Conservation (phyloP, 2,888 invertebrate genomes). For the Conomelus anceps region DNA sequence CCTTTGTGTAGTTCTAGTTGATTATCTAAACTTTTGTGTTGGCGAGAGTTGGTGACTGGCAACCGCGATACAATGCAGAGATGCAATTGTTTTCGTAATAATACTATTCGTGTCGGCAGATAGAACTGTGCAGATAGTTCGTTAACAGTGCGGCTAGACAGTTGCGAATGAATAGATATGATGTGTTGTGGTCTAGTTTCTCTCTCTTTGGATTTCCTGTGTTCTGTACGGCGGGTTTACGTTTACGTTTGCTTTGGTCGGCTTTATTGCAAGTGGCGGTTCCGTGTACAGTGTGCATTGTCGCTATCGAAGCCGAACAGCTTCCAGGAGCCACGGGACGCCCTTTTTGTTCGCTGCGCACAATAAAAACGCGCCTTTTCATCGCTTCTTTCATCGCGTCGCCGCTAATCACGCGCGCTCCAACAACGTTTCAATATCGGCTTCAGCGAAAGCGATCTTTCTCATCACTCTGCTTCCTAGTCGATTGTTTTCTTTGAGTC, state of each 20-base stretch:
- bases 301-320: not conserved
- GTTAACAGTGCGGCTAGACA: slow-evolving; percentile 5
- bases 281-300: not conserved
- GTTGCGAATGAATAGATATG: slow-evolving; percentile 5
- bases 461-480: not conserved
- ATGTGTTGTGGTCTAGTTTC: slow-evolving; percentile 12
- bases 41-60: not conserved
- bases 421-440: not conserved
- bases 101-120: not conserved
- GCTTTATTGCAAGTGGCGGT: not conserved
- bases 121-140: not conserved
- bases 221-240: not conserved
- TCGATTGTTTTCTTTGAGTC: not conserved
- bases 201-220: slow-evolving; percentile 5
- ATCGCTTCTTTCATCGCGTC: not conserved
- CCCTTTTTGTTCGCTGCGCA: not conserved
- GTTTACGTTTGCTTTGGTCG: not conserved
- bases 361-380: not conserved
- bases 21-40: slow-evolving; percentile 2
- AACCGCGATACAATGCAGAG: slow-evolving; percentile 2
- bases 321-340: not conserved
- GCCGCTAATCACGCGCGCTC: not conserved
- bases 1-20: not conserved
- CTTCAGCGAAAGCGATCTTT: not conserved
- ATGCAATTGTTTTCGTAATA: not conserved